Evolutionary conservation across 2,797 vertebrate species (phyloP), one percentile per base, ranked within the genome.

Genomic region (Hyperoplus immaculatus): DNA sequence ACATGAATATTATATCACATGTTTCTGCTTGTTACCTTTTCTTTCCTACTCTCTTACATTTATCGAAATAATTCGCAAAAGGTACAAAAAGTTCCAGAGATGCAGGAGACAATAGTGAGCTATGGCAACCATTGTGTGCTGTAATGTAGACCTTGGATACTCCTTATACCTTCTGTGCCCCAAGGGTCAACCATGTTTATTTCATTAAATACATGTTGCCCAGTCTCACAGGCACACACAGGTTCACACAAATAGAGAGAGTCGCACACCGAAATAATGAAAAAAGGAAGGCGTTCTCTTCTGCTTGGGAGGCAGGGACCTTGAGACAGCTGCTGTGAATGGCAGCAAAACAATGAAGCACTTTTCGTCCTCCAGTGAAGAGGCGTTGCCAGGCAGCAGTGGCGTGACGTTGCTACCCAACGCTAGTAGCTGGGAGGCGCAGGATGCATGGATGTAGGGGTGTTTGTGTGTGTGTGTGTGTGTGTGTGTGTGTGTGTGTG

Each of bases 311-410:
- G 43, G 72, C 80, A 82, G 75, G 69, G 90, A 92, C 94, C 92
- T 94, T 93, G 89, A 94, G 89, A 91, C 85, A 83, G 88, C 85
- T 79, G 80, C 85, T 87, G 77, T 89, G 83, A 93, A 88, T 87
- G 88, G 86, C 84, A 90, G 86, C 87, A 88, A 92, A 92, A 93
- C 90, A 93, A 92, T 91, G 81, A 87, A 81, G 88, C 71, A 78
- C 85, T 89, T 75, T 89, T 89, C 43, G 56, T 89, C 85, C 82
- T 87, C 85, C 84, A 80, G 91, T 91, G 82, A 88, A 87, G 89
- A 92, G 86, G 84, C 60, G 94, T 94, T 94, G 93, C 93, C 93
- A 93, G 91, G 94, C 93, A 95, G 93, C 93, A 81, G 86, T 67
- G 84, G 82, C 75, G 55, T 90, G 87, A 90, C 75, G 82, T 76